phyloP scores from a whole-genome alignment of 2,113 vertebrate genomes.

The Perca fluviatilis region DNA sequence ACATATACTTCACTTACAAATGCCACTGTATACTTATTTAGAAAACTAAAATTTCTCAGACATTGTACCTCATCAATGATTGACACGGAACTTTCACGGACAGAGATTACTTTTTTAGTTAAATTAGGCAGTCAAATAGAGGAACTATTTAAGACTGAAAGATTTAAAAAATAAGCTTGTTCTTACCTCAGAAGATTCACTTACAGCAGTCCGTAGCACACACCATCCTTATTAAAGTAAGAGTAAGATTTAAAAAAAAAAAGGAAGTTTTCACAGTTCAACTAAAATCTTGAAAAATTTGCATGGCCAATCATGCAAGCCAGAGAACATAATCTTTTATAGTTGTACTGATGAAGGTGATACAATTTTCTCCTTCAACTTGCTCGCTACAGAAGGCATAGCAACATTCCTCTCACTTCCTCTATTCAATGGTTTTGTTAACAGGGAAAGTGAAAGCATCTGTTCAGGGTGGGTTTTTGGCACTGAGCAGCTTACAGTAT shows the following conservation, averaged over 20 bases:
- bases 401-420: constrained; percentile 47
- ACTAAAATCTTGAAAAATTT: constrained; percentile 40
- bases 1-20: neutral
- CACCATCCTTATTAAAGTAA: neutral
- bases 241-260: constrained; percentile 22
- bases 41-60: neutral
- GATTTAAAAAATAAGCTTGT: neutral
- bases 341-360: neutral
- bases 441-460: neutral
- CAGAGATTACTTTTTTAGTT: neutral
- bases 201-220: neutral
- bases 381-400: accelerated
- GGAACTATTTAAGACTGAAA: neutral
- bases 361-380: neutral
- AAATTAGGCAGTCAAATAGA: neutral
- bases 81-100: neutral
- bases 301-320: constrained; percentile 38
- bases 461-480: neutral
- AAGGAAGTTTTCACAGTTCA: constrained; percentile 44
- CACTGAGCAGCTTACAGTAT: neutral
- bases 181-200: constrained; percentile 44
- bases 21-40: too few species aligned
- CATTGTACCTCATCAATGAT: neutral
- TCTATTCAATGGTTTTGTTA: constrained; percentile 35
- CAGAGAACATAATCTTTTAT: neutral